Evolutionary conservation across 2,113 vertebrate genomes (phyloP), one percentile per base, ranked within the genome.

Genomic region (Cyphomyrus discorhynchus): DNA sequence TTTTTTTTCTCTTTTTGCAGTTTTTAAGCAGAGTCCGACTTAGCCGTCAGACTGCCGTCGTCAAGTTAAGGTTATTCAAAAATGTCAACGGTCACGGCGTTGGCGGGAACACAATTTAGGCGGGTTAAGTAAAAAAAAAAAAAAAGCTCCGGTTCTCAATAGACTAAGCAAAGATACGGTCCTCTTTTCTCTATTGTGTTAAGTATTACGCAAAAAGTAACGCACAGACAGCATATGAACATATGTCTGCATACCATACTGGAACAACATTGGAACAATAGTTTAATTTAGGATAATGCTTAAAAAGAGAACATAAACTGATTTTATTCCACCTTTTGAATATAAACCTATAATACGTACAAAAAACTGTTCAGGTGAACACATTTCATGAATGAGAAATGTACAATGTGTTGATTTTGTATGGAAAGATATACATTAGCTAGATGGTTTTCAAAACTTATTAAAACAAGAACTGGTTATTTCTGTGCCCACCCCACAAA

Each of bases 371-470:
- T 19, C 82, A 85, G 82, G 42, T 39, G 82, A 24, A 85, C 11
- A 24, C 4, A 85, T 85, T 85, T 85, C 3, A 21, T n/a, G 21
- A 85, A 3, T 84, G 39, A 19, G 39, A 84, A 84, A 84, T 46
- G 39, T 46, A 47, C 82, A 85, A 87, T 86, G 27, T 35, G n/a
- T 86, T 53, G 27, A 50, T 52, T 50, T 50, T 53, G 4, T 53
- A 87, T 87, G 27, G 58, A 58, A 35, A 42, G n/a, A n/a, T 13
- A 50, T 27, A 87, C 86, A 87, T 87, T 35, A 84, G 91, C 42
- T 90, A 85, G 19, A 83, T 80, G 92, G 90, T 90, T 90, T 80
- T 52, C 86, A 89, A 93, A 95, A 94, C 91, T 89, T 92, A 91
- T 91, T 88, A 90, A 86, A 92, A 93, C 80, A 49, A 90, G 90